These are phyloP conservation scores for Tiaroga cobitis DNA, from an alignment of 2,797 vertebrate genomes.

Conservation along the genomic window DNA sequence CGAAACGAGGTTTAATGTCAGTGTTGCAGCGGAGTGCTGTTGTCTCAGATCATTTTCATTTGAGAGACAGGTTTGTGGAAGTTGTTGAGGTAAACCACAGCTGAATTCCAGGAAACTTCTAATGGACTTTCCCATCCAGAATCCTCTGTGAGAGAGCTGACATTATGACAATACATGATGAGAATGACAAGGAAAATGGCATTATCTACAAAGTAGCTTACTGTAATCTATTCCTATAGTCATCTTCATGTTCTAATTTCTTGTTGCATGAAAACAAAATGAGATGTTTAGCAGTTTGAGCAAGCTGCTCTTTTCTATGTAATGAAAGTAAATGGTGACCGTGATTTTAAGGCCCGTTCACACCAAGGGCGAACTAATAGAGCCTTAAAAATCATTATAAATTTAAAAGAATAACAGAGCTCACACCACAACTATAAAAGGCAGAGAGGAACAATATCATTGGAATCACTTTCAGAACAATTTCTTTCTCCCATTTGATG, in stretches of 20 bases:
- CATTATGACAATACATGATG: not conserved
- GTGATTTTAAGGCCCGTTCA: not conserved
- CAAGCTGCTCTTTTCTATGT: not conserved
- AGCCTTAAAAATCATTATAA: too few relatives aligned
- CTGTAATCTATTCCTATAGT: not conserved
- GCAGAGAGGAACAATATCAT: too few relatives aligned
- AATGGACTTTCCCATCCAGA: slow-evolving; percentile 10
- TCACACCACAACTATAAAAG: too few relatives aligned
- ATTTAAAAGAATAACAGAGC: too few relatives aligned
- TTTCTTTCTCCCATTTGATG: too few relatives aligned
- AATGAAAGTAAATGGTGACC: too few relatives aligned
- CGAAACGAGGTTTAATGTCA: not conserved
- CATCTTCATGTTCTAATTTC: not conserved
- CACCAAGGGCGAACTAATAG: not conserved
- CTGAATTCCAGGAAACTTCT: slow-evolving; percentile 8
- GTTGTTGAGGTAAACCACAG: slow-evolving; percentile 31
- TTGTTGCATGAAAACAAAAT: not conserved
- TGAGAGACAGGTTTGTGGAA: not conserved
- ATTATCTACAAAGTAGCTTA: not conserved
- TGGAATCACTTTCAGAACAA: too few relatives aligned
- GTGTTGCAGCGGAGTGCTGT: not conserved
- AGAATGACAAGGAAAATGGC: not conserved
- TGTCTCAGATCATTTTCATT: not conserved
- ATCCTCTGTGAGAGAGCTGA: not conserved
- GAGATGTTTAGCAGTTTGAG: not conserved